phyloP scores from a whole-genome alignment of 64 coral and sea anemone species.

The Orbicella faveolata region DNA sequence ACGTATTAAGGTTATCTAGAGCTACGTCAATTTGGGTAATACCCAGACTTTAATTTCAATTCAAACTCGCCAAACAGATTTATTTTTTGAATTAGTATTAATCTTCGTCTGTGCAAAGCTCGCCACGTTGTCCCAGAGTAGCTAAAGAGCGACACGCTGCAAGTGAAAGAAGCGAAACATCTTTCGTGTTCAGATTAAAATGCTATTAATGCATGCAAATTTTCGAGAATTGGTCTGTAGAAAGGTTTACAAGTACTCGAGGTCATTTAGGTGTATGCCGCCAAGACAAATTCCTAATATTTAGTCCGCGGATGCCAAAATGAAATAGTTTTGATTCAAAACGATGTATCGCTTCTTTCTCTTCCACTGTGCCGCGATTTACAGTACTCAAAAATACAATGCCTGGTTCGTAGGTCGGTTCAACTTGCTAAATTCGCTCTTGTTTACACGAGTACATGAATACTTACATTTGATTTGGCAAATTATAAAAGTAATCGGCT shows the following conservation, averaged over 20 bases:
- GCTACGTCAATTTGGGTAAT: background rate
- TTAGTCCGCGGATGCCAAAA: too few species aligned
- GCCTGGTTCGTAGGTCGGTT: too few species aligned
- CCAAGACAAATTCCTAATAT: too few species aligned
- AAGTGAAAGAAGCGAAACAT: background rate
- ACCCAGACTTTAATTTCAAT: background rate
- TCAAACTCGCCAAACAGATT: background rate
- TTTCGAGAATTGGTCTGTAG: background rate
- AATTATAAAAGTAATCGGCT: too few species aligned
- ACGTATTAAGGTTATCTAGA: background rate
- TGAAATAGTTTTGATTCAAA: background rate
- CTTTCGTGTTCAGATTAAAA: background rate
- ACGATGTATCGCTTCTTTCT: background rate
- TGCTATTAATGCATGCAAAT: background rate
- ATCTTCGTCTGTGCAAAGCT: background rate
- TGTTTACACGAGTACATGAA: too few species aligned
- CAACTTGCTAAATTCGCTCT: too few species aligned
- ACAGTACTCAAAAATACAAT: too few species aligned
- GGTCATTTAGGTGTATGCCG: too few species aligned
- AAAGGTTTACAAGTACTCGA: too few species aligned
- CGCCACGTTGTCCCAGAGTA: background rate
- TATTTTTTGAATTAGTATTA: too few species aligned
- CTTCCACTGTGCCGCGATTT: background rate
- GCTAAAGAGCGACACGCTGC: background rate
- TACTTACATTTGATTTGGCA: too few species aligned